Percentiles rank a stretch among this genome's conserved stretches.
Evolutionary conservation across 2,113 vertebrate species (phyloP).

Genomic region (Pitta sordida): DNA sequence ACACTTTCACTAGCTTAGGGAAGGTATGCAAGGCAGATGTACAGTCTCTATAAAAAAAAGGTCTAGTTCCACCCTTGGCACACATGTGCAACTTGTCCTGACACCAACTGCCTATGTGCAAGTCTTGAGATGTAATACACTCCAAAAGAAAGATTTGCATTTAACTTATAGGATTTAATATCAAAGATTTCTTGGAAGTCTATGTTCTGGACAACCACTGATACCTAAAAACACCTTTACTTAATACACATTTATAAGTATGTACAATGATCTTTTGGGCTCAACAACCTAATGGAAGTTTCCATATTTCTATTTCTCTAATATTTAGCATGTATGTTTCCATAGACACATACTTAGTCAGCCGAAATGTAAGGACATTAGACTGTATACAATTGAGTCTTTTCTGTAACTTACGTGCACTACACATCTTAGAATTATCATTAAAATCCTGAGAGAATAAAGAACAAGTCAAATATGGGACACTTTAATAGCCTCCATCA

Average conservation of each 20-base stretch:
- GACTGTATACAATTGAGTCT: neutral
- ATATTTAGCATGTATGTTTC: neutral
- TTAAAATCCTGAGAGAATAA: neutral
- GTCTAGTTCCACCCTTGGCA: neutral
- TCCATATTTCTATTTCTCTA: neutral
- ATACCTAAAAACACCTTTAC: neutral
- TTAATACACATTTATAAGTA: neutral
- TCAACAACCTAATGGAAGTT: neutral
- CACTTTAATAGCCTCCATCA: neutral
- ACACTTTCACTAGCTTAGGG: neutral
- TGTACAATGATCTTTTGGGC: neutral
- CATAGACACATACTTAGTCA: neutral
- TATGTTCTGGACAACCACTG: neutral
- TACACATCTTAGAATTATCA: neutral
- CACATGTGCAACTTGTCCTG: neutral
- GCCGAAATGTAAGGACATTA: neutral
- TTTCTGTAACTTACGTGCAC: neutral
- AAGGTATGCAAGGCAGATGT: neutral
- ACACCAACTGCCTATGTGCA: neutral
- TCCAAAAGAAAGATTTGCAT: neutral
- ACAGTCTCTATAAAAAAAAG: neutral
- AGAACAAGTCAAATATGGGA: neutral
- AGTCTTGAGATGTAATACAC: neutral
- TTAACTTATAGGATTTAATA: neutral
- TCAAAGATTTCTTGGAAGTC: neutral